Evolutionary conservation across 2,888 invertebrate genomes (phyloP), one percentile per base, ranked within the genome.

Genomic region (Mesorhabditis sp.): DNA sequence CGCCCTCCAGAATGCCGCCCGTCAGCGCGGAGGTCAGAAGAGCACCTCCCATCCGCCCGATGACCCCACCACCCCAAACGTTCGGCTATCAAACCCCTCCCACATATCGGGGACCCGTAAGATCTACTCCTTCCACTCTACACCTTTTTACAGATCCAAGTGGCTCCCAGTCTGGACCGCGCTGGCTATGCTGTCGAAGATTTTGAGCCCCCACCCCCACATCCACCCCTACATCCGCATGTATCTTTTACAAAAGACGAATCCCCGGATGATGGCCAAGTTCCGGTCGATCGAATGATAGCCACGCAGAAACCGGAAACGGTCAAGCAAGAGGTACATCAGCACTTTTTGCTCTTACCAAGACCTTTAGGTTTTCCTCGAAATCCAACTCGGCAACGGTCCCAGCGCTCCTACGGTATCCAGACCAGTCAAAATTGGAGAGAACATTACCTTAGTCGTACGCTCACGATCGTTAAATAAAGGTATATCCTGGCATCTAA

Each of bases 371-470:
- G 80, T 84, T 6, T 75, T 73, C 41, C 72, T 85, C 50, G 82
- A 84, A 71, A 85, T 85, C 43, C 82, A 80, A 66, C 66, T 74
- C 42, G 85, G 84, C 65, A 73, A 75, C 65, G 82, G 80, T 28
- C 85, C 84, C 4, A 74, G 73, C 62, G 75, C 75, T 5, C 74
- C 78, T 4, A 76, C 81, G 4, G 81, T 85, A 4, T 69, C 74
- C 3, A 73, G 77, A 63, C 77, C 83, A 0, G 76, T 85, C 44
- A 78, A 80, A 68, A 82, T 85, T 50, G 85, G 85, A 58, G 83
- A 85, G 15, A 77, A 78, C 28, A 81, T 85, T 43, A 80, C 81
- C 5, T 72, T 85, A 28, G 83, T 83, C 4, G 82, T 85, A 4
- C 58, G 58, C 58, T 50, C 58, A 50, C 7, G n/a, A n/a, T 50